Conservation (phyloP, 2,888 invertebrate genomes). For the Falcaria lacertinaria region DNA sequence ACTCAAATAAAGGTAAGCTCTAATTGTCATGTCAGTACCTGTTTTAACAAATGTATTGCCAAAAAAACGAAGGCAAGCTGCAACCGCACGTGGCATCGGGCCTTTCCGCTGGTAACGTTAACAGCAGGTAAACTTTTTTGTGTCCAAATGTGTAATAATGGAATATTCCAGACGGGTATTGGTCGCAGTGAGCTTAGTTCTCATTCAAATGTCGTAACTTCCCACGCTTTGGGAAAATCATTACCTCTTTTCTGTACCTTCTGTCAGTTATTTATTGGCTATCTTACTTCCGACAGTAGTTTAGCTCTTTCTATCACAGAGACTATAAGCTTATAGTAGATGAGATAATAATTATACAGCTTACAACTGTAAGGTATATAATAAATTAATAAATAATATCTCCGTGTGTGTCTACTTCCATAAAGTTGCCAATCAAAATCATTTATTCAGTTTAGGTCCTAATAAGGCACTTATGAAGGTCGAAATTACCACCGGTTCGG, state of each 20-base stretch:
- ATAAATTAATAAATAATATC: no score
- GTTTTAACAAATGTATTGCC: conserved; percentile 30
- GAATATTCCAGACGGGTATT: conserved; percentile 58
- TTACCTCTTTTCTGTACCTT: not conserved
- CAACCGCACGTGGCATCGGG: conserved; percentile 72
- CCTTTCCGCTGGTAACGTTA: conserved; percentile 72
- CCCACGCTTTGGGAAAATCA: conserved; percentile 33
- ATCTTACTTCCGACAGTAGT: no score
- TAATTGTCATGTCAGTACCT: conserved; percentile 28
- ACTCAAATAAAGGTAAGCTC: conserved; percentile 3
- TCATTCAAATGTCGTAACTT: conserved; percentile 37
- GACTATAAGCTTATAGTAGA: no score
- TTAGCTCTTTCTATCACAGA: no score
- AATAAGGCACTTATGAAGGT: no score
- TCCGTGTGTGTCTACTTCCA: no score
- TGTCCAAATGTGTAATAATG: conserved; percentile 47
- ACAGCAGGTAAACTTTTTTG: conserved; percentile 73
- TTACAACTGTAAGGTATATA: no score
- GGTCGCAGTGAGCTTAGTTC: conserved; percentile 31
- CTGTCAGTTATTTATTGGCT: not conserved
- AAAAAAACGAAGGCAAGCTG: conserved; percentile 46
- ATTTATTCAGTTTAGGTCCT: no score
- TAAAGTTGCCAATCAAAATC: no score
- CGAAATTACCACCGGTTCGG: no score
- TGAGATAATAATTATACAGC: no score